Base-by-base conservation (phyloP, 1,140 invertebrate species). In the Platorchestia sp. region DNA sequence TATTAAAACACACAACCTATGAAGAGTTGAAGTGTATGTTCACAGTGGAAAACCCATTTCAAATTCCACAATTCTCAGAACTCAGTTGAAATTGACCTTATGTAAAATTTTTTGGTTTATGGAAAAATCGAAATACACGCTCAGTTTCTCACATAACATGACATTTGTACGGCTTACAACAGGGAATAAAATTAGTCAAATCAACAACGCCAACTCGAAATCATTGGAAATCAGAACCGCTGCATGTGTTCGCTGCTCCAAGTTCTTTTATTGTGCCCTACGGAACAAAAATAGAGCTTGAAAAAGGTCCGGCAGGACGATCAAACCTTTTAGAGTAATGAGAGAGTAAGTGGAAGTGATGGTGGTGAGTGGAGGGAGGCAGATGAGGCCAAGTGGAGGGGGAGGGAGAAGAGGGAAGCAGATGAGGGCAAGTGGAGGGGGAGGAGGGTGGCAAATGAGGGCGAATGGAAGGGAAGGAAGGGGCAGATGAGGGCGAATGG, bases 201-300 rank as follows among this genome's bases (percentile, higher is more conserved):
- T 51, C 47, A 51, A 51, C 19, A 19, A 51, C 7, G 7, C 7
- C 86, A 86, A 86, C 14, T 75, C 14, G 36, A 75, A 75, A 14
- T 75, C 53, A 86, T 7, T 41, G 86, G 86, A 41, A 86, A 86
- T 86, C 86, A n/a, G 86, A 86, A 86, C 86, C 86, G 41, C 5
- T 6, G 86, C 86, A 86, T 41, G 7, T 86, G 41, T 86, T 86
- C 86, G 36, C 36, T 86, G 36, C 86, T 86, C 86, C 7, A 86
- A 86, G 86, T 86, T 86, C 86, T 86, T 86, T 86, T 86, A 86
- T 86, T 86, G 86, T 86, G 86, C 41, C 36, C 86, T 6, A 86
- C 86, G 41, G 41, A 41, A 7, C 41, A 36, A 41, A 86, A 86
- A 86, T 86, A 86, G 41, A 86, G 41, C 86, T 41, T 51, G 47